These are phyloP conservation scores for Callaeas wilsoni DNA, from an alignment of 2,113 vertebrate species.

Conservation along the genomic window DNA sequence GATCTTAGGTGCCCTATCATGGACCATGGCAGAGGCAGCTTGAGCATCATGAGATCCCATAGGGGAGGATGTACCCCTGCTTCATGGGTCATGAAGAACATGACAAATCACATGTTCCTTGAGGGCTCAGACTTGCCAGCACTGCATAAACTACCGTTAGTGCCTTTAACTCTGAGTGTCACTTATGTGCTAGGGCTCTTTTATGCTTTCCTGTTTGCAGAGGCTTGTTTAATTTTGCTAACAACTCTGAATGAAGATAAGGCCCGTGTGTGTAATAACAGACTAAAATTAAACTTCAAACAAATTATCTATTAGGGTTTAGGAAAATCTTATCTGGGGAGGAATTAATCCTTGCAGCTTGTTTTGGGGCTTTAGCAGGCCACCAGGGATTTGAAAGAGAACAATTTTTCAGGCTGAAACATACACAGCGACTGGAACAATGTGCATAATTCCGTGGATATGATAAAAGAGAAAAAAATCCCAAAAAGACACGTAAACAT, in stretches of 20 bases:
- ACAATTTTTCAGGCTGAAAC: constrained; percentile 3
- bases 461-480: background rate
- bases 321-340: constrained; percentile 62
- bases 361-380: constrained; percentile 58
- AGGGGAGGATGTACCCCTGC: background rate
- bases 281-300: constrained; percentile 74
- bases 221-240: constrained; percentile 64
- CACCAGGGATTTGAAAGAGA: constrained; percentile 42
- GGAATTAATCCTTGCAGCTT: constrained; percentile 64
- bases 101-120: background rate
- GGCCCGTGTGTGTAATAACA: constrained; percentile 51
- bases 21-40: background rate
- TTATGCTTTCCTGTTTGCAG: constrained; percentile 13
- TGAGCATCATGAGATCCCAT: background rate
- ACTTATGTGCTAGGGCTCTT: background rate
- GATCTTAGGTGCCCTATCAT: background rate
- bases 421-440: background rate
- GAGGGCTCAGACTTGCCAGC: background rate
- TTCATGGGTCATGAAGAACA: background rate
- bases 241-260: constrained; percentile 64
- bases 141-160: background rate
- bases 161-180: background rate
- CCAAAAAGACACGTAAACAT: background rate
- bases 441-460: background rate
- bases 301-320: constrained; percentile 70